These are phyloP conservation scores for Heliconius melpomene DNA, from an alignment of 1,140 invertebrate species.

Conservation along the genomic window DNA sequence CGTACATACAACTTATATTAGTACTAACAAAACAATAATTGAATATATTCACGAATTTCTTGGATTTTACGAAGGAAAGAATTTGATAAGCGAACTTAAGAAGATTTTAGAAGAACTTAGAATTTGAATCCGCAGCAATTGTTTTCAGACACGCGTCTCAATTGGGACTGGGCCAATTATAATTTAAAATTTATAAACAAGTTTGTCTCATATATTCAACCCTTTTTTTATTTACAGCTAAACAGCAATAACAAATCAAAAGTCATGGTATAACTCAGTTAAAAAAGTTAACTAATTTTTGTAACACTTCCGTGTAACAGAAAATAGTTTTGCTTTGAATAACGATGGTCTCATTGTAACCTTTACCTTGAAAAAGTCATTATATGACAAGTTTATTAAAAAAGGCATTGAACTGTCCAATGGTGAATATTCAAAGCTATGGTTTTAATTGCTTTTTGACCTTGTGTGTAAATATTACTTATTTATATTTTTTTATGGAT, in stretches of 20 bases:
- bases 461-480: slow-evolving; percentile 23
- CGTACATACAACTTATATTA: not conserved
- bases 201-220: not conserved
- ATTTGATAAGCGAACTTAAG: not conserved
- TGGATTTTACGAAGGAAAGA: not conserved
- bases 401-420: slow-evolving; percentile 30
- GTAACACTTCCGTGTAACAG: not conserved
- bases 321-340: not conserved
- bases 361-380: slow-evolving; percentile 26
- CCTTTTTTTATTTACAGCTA: not conserved
- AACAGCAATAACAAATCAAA: not conserved
- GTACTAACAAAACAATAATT: not conserved
- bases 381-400: slow-evolving; percentile 22
- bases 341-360: slow-evolving; percentile 18
- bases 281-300: not conserved
- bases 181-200: not conserved
- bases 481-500: not conserved
- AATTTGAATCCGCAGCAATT: not conserved
- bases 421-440: slow-evolving; percentile 10
- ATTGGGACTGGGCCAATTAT: not conserved
- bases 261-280: not conserved
- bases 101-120: too few relatives aligned
- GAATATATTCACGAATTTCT: too few relatives aligned
- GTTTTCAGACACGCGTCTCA: not conserved
- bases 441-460: slow-evolving; percentile 25